These are phyloP conservation scores for Echinarachnius parma DNA, from an alignment of 53 echinoderm and acorn worm species.

Conservation along the genomic window DNA sequence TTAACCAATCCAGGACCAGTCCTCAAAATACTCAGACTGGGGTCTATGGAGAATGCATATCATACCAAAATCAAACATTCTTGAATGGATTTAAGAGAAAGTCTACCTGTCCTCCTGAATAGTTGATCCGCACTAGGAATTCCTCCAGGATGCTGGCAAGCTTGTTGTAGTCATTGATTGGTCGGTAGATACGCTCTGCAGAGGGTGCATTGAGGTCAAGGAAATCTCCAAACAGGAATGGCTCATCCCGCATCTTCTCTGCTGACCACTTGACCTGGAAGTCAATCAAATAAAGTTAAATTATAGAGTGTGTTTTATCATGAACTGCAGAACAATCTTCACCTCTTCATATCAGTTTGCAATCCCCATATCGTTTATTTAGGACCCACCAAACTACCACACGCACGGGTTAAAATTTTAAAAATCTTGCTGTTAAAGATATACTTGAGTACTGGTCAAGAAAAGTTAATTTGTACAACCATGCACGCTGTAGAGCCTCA, in stretches of 20 bases:
- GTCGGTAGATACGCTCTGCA: constrained; percentile 77
- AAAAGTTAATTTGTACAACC: too few species aligned
- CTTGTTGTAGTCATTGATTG: constrained; percentile 85
- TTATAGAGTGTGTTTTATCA: not conserved
- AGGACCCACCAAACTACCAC: too few species aligned
- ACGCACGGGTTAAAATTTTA: too few species aligned
- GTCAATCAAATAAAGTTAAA: not conserved
- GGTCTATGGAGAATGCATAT: too few species aligned
- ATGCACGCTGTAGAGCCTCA: too few species aligned
- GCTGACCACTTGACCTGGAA: constrained; percentile 89
- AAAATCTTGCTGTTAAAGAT: too few species aligned
- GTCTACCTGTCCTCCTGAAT: constrained; percentile 77
- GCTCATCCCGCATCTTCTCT: constrained; percentile 73
- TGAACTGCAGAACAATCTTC: not conserved
- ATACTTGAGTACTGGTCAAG: too few species aligned
- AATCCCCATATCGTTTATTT: too few species aligned
- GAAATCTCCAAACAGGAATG: constrained; percentile 95
- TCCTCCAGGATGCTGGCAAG: constrained; percentile 87
- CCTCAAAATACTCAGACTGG: too few species aligned
- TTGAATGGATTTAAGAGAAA: not conserved
- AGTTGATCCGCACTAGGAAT: constrained; percentile 84
- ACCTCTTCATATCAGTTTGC: too few species aligned
- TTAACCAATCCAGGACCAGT: too few species aligned
- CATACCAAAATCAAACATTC: not conserved
- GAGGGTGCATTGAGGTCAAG: constrained; percentile 91